A percentile compares a stretch with the other conserved stretches of the same genome.
Evolutionary conservation across 1,140 invertebrate genomes (phyloP).

Genomic region (Tetramorium simillimum): DNA sequence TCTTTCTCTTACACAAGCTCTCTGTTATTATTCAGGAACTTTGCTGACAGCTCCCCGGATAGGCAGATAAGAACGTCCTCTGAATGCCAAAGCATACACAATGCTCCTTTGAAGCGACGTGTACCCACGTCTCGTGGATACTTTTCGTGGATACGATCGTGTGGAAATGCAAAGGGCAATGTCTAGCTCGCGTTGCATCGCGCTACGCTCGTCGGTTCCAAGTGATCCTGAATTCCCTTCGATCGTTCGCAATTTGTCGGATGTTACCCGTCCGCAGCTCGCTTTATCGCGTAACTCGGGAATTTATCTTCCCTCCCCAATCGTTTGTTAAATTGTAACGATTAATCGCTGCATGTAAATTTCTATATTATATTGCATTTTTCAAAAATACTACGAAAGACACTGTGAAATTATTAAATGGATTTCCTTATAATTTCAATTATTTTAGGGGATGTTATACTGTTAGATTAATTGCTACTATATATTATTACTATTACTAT

Average conservation of each 20-base stretch:
- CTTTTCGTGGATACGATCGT: constrained; percentile 63
- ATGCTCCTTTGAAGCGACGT: constrained; percentile 76
- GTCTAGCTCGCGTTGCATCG: constrained; percentile 47
- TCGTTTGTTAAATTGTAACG: not conserved
- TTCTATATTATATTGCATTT: not conserved
- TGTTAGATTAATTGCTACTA: not conserved
- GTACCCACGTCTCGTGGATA: constrained; percentile 71
- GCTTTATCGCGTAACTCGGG: not conserved
- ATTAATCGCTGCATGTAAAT: not conserved
- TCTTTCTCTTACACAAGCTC: constrained; percentile 66
- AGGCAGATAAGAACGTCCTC: constrained; percentile 84
- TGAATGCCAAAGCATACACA: constrained; percentile 84
- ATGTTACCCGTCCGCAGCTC: not conserved
- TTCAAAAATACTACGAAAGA: not conserved
- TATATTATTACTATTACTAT: not conserved
- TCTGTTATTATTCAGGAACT: constrained; percentile 86
- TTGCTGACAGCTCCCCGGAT: constrained; percentile 85
- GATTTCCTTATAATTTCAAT: not conserved
- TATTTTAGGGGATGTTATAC: not conserved
- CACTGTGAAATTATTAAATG: not conserved
- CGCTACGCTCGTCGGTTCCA: not conserved
- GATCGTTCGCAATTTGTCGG: constrained; percentile 35
- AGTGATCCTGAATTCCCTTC: constrained; percentile 49
- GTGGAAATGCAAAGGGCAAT: constrained; percentile 39
- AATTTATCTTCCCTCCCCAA: not conserved